Percentiles rank a stretch among this genome's conserved stretches.
phyloP scores from a whole-genome alignment of 2,888 invertebrate genomes.

The Orchestes rusci region DNA sequence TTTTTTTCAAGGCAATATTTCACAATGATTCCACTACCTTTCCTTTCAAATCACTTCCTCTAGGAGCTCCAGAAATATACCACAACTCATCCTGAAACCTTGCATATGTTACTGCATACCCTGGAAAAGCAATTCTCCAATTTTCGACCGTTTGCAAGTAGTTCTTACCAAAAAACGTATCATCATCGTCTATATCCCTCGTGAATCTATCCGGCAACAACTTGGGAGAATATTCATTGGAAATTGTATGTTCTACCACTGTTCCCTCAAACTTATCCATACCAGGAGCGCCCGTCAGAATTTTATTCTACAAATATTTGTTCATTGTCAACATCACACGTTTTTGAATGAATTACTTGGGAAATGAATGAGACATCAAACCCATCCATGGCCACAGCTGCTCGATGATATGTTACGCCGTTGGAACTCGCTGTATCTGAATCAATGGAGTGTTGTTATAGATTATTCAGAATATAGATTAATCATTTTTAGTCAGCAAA shows the following conservation, averaged over 20 bases:
- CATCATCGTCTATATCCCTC: slow-evolving; percentile 9
- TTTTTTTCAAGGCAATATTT: too few species aligned
- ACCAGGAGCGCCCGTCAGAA: slow-evolving; percentile 19
- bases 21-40: too few species aligned
- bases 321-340: too few species aligned
- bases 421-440: too few species aligned
- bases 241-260: slow-evolving; percentile 12
- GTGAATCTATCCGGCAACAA: background rate
- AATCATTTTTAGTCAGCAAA: too few species aligned
- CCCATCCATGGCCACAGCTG: slow-evolving; percentile 27
- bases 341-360: too few species aligned
- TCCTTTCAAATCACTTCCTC: slow-evolving; percentile 40
- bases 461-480: too few species aligned
- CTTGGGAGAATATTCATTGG: slow-evolving; percentile 10
- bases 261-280: slow-evolving; percentile 10
- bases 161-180: slow-evolving; percentile 23
- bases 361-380: slow-evolving; percentile 22
- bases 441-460: too few species aligned
- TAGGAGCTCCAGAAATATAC: slow-evolving; percentile 51
- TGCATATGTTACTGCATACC: slow-evolving; percentile 26
- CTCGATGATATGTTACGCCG: too few species aligned
- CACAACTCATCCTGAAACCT: slow-evolving; percentile 33
- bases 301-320: too few species aligned
- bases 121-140: slow-evolving; percentile 19
- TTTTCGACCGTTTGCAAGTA: too few species aligned